Conservation (phyloP, 2,888 invertebrate species). For the Nezara viridula region DNA sequence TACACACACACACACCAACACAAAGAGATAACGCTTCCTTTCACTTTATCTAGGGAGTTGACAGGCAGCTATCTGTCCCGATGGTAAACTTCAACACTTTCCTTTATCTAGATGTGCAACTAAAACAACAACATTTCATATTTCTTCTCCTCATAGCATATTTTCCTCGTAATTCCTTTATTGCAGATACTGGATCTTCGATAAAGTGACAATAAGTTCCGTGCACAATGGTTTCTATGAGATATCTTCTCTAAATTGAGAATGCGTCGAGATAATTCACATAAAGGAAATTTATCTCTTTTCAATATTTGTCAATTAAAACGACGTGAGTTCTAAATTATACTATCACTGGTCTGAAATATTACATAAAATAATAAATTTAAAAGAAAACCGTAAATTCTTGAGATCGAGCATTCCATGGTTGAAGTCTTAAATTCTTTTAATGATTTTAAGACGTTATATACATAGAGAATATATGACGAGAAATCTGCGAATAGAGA, state of each 20-base stretch:
- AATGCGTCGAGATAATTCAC: neutral
- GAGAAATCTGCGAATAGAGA: too few species aligned
- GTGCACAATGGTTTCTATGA: neutral
- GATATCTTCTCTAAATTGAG: neutral
- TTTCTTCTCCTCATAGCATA: neutral
- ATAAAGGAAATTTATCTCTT: neutral
- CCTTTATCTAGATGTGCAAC: constrained; percentile 46
- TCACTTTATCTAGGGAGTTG: constrained; percentile 9
- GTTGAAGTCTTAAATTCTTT: too few species aligned
- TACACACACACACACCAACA: neutral
- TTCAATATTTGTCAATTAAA: neutral
- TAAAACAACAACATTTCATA: constrained; percentile 47
- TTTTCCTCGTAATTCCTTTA: neutral
- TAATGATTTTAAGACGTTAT: too few species aligned
- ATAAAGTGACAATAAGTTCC: neutral
- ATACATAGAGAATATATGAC: too few species aligned
- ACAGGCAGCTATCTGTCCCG: neutral
- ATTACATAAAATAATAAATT: too few species aligned
- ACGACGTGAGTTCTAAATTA: neutral
- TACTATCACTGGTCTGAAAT: too few species aligned
- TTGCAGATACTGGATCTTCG: neutral
- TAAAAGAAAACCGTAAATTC: too few species aligned
- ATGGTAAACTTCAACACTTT: constrained; percentile 22
- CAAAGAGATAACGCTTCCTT: constrained; percentile 30
- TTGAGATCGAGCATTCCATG: too few species aligned